These are phyloP conservation scores for Montipora cactus DNA, from an alignment of 64 coral and sea anemone genomes.

Conservation along the genomic window DNA sequence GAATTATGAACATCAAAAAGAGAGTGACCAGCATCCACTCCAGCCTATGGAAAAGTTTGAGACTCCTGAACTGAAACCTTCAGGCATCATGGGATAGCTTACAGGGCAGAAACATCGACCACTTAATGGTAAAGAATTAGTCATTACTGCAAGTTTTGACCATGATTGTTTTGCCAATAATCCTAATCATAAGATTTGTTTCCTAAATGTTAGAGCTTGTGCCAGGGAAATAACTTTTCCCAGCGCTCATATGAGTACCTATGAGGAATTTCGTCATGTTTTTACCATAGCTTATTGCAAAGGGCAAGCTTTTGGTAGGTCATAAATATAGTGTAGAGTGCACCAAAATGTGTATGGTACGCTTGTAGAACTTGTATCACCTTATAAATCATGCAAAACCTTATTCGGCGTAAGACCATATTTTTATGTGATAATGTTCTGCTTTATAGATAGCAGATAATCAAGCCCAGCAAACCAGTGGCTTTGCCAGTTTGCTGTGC, in stretches of 20 bases:
- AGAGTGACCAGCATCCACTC: not conserved
- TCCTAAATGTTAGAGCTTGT: no score
- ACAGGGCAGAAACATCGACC: constrained; percentile 57
- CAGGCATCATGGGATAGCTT: constrained; percentile 71
- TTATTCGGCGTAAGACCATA: constrained; percentile 45
- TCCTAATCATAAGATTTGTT: no score
- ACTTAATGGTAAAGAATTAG: constrained; percentile 30
- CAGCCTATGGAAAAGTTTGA: constrained; percentile 32
- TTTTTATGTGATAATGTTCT: constrained; percentile 41
- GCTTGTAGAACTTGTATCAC: constrained; percentile 15
- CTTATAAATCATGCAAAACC: not conserved
- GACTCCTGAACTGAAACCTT: constrained; percentile 19
- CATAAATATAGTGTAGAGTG: not conserved
- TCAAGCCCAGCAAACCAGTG: no score
- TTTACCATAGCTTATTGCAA: no score
- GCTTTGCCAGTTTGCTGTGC: no score
- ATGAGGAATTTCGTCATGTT: no score
- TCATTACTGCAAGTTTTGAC: constrained; percentile 64
- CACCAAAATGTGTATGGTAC: constrained; percentile 18
- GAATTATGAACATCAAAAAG: constrained; percentile 31
- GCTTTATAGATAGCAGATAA: no score
- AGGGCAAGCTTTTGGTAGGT: no score
- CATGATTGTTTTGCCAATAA: constrained; percentile 42
- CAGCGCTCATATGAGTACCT: no score
- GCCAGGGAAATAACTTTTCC: no score